Percentiles rank a stretch among this genome's conserved stretches.
phyloP scores from a whole-genome alignment of 2,888 invertebrate species.

The Acanthosepion lycidas region DNA sequence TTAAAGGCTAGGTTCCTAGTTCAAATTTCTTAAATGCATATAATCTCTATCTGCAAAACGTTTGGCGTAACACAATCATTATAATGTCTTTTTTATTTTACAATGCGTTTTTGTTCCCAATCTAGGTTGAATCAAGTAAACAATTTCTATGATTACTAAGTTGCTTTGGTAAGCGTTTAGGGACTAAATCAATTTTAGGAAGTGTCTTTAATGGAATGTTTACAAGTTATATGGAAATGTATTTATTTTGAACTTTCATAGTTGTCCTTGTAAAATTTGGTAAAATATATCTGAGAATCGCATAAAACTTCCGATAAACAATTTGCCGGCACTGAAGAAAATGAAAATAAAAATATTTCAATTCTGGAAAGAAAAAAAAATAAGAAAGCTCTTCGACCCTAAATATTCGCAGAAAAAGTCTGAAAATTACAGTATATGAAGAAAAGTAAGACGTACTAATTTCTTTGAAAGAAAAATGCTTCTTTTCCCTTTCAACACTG shows the following conservation, averaged over 20 bases:
- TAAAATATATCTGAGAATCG: not conserved
- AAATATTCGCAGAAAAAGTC: not conserved
- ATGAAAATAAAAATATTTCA: not conserved
- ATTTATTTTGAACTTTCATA: not conserved
- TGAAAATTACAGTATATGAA: conserved; percentile 15
- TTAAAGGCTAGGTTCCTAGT: no score
- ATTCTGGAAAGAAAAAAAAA: not conserved
- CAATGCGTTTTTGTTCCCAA: no score
- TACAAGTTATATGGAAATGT: not conserved
- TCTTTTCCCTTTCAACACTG: not conserved
- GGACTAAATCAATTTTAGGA: not conserved
- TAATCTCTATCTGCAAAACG: no score
- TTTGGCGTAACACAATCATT: no score
- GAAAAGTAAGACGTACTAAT: not conserved
- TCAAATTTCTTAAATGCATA: no score
- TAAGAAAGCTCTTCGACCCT: not conserved
- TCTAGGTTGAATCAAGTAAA: no score
- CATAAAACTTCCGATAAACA: not conserved
- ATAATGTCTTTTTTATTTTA: no score
- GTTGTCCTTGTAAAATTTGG: not conserved
- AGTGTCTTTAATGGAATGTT: not conserved
- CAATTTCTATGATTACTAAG: no score
- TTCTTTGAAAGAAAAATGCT: not conserved
- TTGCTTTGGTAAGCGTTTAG: not conserved
- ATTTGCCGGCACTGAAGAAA: not conserved